phyloP scores from a whole-genome alignment of 2,113 vertebrate genomes.

The Podarcis cretensis region DNA sequence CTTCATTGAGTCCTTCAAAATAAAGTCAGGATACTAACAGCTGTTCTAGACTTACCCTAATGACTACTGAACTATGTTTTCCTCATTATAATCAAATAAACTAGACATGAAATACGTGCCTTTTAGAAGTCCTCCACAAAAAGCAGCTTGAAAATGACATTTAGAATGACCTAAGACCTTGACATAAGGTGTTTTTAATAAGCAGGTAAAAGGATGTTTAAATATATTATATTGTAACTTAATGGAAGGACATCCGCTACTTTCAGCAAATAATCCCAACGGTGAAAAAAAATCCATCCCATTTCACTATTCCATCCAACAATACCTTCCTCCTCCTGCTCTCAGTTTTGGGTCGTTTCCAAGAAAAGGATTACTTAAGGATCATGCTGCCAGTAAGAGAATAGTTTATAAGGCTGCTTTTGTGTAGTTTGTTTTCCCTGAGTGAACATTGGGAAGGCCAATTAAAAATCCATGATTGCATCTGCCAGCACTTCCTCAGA shows the following conservation, averaged over 20 bases:
- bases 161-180: constrained; percentile 62
- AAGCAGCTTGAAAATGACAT: constrained; percentile 49
- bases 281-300: constrained; percentile 73
- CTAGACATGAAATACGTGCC: neutral
- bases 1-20: neutral
- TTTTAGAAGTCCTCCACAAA: constrained; percentile 21
- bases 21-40: neutral
- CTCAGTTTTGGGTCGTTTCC: constrained; percentile 75
- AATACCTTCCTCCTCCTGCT: constrained; percentile 73
- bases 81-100: neutral
- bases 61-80: neutral
- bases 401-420: constrained; percentile 52
- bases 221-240: constrained; percentile 69
- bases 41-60: neutral
- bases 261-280: constrained; percentile 77
- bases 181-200: constrained; percentile 64
- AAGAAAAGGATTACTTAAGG: constrained; percentile 71
- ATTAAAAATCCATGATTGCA: constrained; percentile 43
- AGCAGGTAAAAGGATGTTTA: constrained; percentile 78
- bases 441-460: constrained; percentile 24
- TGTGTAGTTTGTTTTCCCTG: constrained; percentile 44
- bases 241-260: constrained; percentile 79
- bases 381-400: constrained; percentile 66
- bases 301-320: constrained; percentile 70
- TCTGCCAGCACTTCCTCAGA: constrained; percentile 36